Evolutionary conservation across 2,113 vertebrate genomes (phyloP).

Genomic region (Todiramphus chloris): DNA sequence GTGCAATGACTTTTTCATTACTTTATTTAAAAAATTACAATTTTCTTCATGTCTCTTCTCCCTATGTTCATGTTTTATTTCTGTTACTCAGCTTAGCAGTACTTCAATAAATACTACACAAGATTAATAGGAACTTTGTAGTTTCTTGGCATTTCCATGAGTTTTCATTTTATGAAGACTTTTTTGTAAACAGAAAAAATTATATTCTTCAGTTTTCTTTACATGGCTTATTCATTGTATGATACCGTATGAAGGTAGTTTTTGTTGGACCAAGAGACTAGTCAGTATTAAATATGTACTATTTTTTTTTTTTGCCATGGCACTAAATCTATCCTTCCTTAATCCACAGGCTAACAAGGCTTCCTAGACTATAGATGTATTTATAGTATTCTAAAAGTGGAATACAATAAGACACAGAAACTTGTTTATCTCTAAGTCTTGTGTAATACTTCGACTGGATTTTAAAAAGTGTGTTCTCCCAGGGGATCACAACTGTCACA

Average conservation of each 20-base stretch:
- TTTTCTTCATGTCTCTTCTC: not conserved
- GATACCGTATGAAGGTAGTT: not conserved
- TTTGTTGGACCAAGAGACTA: not conserved
- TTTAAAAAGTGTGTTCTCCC: not conserved
- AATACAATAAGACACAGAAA: not conserved
- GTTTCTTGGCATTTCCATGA: not conserved
- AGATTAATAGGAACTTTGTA: not conserved
- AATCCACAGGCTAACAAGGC: not conserved
- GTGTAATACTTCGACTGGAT: not conserved
- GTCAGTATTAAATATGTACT: fast-evolving
- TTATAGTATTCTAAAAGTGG: not conserved
- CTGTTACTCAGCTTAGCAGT: not conserved
- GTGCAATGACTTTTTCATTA: not conserved
- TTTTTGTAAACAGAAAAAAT: not conserved
- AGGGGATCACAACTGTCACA: not conserved
- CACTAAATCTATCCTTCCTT: not conserved
- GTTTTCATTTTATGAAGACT: not conserved
- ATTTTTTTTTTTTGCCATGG: not conserved
- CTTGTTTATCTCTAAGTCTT: not conserved
- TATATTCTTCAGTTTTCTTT: not conserved
- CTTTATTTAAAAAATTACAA: not conserved
- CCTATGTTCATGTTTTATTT: not conserved
- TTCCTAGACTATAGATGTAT: not conserved
- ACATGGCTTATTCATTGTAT: not conserved
- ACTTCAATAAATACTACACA: not conserved